Evolutionary conservation across 2,113 vertebrate species (phyloP), one percentile per base, ranked within the genome.

Genomic region (Alethe castanea): DNA sequence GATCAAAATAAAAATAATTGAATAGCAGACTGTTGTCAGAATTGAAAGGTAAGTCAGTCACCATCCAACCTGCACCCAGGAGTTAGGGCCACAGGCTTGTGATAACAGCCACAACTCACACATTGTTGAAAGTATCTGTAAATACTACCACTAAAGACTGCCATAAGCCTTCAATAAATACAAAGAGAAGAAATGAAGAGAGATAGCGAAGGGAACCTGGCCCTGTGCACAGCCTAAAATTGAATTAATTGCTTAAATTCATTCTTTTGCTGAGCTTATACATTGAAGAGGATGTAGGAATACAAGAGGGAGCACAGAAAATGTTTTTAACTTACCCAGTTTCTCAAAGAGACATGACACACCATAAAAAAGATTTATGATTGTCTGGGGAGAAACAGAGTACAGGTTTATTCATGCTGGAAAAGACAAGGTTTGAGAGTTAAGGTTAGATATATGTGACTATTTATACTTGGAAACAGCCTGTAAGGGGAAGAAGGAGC

Each of bases 381-480:
- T 53, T 22, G 1, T 72, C 33, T 61, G 20, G 38, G 62, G 52
- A 94, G 69, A 91, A 91, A 53, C 19, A 70, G 5, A 59, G n/a
- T 57, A 72, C 61, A 80, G 59, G 59, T 85, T 85, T 93, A 52
- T 65, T 79, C 53, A 57, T 76, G 74, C 44, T 90, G 62, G 66
- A 94, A 93, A 82, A 90, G 42, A 52, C 40, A 74, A n/a, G 9
- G 17, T 74, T 40, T 85, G 54, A 45, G 40, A 76, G n/a, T 36
- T 67, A 36, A 82, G 28, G n/a, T 91, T 87, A 61, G 40, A 47
- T 61, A 16, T 28, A 22, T 67, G 18, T 85, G 35, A 52, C 31
- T 78, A 81, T 73, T 91, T 84, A 79, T 87, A 40, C 17, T 52
- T 59, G 52, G 69, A 92, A 91, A 81, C 35, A 87, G 19, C 16